Evolutionary conservation across 2,113 vertebrate species (phyloP).

Genomic region (Solea senegalensis): DNA sequence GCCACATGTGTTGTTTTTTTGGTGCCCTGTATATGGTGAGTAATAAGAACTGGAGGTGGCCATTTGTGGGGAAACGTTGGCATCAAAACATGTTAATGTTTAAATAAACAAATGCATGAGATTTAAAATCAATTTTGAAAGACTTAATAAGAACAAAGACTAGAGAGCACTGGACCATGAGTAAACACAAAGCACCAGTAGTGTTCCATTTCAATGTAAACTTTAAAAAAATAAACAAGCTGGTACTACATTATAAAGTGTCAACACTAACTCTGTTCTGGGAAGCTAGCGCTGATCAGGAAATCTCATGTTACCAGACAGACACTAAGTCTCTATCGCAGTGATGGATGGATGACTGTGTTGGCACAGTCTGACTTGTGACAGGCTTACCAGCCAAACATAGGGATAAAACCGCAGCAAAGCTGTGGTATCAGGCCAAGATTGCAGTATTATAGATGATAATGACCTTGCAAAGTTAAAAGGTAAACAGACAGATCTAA

Average conservation of each 20-base stretch:
- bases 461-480: slow-evolving; percentile 37
- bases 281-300: slow-evolving; percentile 3
- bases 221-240: slow-evolving; percentile 23
- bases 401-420: neutral
- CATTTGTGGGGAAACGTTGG: no score
- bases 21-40: no score
- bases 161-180: neutral
- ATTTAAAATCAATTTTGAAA: neutral
- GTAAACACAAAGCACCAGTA: neutral
- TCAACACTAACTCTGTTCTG: slow-evolving; percentile 40
- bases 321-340: neutral
- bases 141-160: neutral
- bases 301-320: slow-evolving; percentile 24
- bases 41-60: no score
- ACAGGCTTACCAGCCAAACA: neutral
- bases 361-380: slow-evolving; percentile 1
- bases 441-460: slow-evolving; percentile 11
- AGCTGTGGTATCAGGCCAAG: neutral
- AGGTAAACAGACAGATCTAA: slow-evolving; percentile 6
- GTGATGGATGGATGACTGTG: slow-evolving; percentile 1
- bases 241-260: slow-evolving; percentile 14
- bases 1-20: no score
- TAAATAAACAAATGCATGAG: no score
- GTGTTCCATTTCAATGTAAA: slow-evolving; percentile 10
- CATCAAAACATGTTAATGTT: no score